Base-by-base conservation (phyloP, 2,888 invertebrate genomes). In the Bellardia pandia region DNA sequence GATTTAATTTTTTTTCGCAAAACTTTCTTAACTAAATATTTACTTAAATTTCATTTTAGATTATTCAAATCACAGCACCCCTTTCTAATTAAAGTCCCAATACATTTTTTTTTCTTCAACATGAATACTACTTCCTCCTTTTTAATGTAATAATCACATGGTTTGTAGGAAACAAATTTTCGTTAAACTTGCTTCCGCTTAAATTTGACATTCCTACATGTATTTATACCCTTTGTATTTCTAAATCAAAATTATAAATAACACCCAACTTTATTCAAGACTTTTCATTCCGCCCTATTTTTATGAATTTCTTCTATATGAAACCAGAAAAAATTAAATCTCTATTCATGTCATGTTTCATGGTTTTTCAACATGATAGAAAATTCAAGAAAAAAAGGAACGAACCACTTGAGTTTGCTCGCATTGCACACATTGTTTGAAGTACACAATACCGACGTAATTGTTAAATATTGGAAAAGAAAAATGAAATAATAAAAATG, bases 401-500 rank as follows among this genome's bases (percentile, higher is more conserved):
- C 23, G 30, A 74, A 51, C 66, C 85, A 75, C 85, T 79, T 75
- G 79, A 85, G 60, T 74, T 56, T 68, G 13, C 45, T 68, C 23
- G 37, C 53, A 14, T 33, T 2, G 45, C 11, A 33, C 23, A 78
- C 37, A 84, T 78, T 84, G 68, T 78, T 58, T 74, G 11, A 48
- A 74, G 53, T 56, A 78, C 84, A 85, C 85, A 85, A 85, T 85
- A 62, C 68, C 23, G 62, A 33, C 62, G 30, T 79, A 85, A 85
- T 85, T 85, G 85, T 64, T 75, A 85, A 79, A 79, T 85, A 85
- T 79, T 79, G 79, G 69, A 42, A 58, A 42, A 14, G 56, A 72
- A 68, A n/a, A 75, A 78, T 48, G n/a, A 37, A 64, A 60, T 45
- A 53, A 53, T 16, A 3, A 48, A 48, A 48, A 48, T 48, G 14